Evolutionary conservation across 2,797 vertebrate genomes (phyloP).

Genomic region (Falco naumanni): DNA sequence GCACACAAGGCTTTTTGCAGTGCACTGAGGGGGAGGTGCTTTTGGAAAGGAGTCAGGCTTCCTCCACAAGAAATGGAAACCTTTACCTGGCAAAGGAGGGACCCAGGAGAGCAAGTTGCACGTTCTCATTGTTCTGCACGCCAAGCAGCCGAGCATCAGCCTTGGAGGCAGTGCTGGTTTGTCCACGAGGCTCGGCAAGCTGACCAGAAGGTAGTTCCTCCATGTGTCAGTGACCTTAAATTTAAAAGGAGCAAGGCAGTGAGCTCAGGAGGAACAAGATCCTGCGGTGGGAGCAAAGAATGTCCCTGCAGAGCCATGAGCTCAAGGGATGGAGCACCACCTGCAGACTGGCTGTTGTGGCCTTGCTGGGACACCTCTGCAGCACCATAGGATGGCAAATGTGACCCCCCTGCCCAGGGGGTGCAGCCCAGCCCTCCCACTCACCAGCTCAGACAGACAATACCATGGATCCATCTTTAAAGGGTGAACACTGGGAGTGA

Average conservation of each 20-base stretch:
- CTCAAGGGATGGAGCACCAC: background rate
- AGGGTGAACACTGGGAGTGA: background rate
- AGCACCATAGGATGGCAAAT: background rate
- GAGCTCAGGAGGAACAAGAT: background rate
- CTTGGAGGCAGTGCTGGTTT: background rate
- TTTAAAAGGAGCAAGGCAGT: background rate
- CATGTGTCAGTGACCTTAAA: background rate
- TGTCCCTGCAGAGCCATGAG: background rate
- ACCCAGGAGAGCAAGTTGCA: background rate
- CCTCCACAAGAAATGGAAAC: background rate
- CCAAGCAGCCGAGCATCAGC: background rate
- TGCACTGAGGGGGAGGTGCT: background rate
- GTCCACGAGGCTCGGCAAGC: background rate
- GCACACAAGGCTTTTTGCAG: background rate
- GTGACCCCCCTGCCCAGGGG: too few relatives aligned
- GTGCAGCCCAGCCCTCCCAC: background rate
- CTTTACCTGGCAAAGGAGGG: background rate
- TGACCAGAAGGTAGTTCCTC: background rate
- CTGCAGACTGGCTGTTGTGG: background rate
- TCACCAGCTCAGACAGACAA: background rate
- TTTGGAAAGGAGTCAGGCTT: background rate
- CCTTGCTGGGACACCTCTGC: background rate
- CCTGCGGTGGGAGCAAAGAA: background rate
- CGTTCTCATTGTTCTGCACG: rapidly evolving
- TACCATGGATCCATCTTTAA: too few relatives aligned